Base-by-base conservation (phyloP, 2,888 invertebrate genomes). In the Hymenopus coronatus region DNA sequence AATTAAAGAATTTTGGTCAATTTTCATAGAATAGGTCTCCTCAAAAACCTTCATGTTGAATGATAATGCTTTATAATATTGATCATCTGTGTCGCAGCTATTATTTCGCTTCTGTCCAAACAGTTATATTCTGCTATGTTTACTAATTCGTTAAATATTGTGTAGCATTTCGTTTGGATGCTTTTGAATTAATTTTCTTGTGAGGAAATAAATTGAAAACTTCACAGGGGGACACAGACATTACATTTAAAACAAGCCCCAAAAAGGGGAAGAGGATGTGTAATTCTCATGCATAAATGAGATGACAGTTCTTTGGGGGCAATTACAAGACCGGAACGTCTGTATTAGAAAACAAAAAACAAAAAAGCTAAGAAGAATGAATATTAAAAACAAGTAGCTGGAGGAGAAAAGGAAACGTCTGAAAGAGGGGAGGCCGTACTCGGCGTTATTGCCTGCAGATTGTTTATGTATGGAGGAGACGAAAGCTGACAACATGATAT, bases 401-500 rank as follows among this genome's bases (percentile, higher is more conserved):
- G 54, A 70, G 54, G 54, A 70, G 54, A 70, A 70, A 70, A 70
- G 54, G 54, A 70, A 70, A 70, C 54, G 54, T 70, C 54, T 70
- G 3, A 70, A 70, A 70, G 28, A 54, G 15, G 85, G 40, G 84
- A 30, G 15, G 40, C 40, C 40, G 14, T n/a, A 40, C n/a, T 85
- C 33, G 85, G 40, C 46, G 85, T 85, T 84, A 85, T 85, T 85
- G 85, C 46, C 85, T 85, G 33, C 28, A 70, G 81, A 84, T 84
- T 88, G 84, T 85, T 82, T 86, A 88, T 87, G 85, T 87, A 54
- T 88, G 88, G 33, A 28, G 40, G 28, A 86, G 86, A 86, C 81
- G 82, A 88, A 83, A 89, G 82, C 88, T 89, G 90, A 89, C 90
- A 89, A 88, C 87, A 28, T 27, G 82, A 30, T 88, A 89, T 90